phyloP scores from a whole-genome alignment of 2,888 invertebrate genomes.

The Drosophila parthenogenetica region DNA sequence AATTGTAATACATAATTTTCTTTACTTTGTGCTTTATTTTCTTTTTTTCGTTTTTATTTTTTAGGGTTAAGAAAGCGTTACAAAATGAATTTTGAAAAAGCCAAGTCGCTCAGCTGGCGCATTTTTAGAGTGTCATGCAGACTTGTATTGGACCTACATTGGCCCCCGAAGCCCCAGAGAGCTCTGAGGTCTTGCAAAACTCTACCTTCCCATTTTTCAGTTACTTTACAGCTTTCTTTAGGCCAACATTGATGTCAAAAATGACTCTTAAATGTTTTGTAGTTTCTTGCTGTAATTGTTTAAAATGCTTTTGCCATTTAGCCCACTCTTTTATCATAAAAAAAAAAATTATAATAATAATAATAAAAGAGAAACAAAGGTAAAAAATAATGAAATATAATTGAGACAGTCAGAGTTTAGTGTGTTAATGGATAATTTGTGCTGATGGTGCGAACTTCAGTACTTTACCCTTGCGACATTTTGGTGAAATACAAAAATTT shows the following conservation, averaged over 20 bases:
- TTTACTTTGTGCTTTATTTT: constrained; percentile 30
- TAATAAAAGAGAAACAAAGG: constrained; percentile 1
- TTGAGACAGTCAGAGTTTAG: constrained; percentile 65
- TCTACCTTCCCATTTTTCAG: constrained; percentile 9
- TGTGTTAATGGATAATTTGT: constrained; percentile 71
- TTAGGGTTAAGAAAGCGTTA: constrained; percentile 73
- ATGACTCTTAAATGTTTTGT: constrained; percentile 58
- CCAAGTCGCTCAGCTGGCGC: constrained; percentile 27
- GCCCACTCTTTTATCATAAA: constrained; percentile 48
- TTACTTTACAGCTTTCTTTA: constrained; percentile 44
- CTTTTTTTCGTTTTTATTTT: constrained; percentile 24
- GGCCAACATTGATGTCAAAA: constrained; percentile 54
- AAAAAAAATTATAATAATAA: constrained; percentile 1
- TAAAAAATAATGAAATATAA: constrained; percentile 1
- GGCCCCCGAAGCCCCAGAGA: constrained; percentile 7
- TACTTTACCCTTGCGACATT: constrained; percentile 68
- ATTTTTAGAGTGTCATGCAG: constrained; percentile 41
- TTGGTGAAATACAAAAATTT: constrained; percentile 37
- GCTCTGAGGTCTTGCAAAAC: constrained; percentile 20
- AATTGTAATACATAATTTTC: constrained; percentile 40
- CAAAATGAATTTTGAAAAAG: constrained; percentile 62
- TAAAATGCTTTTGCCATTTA: constrained; percentile 54
- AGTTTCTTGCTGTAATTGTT: constrained; percentile 54
- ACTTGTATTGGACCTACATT: constrained; percentile 28
- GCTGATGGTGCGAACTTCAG: constrained; percentile 62